Evolutionary conservation across 2,797 vertebrate species (phyloP).

Genomic region (Leptoclinus maculatus): DNA sequence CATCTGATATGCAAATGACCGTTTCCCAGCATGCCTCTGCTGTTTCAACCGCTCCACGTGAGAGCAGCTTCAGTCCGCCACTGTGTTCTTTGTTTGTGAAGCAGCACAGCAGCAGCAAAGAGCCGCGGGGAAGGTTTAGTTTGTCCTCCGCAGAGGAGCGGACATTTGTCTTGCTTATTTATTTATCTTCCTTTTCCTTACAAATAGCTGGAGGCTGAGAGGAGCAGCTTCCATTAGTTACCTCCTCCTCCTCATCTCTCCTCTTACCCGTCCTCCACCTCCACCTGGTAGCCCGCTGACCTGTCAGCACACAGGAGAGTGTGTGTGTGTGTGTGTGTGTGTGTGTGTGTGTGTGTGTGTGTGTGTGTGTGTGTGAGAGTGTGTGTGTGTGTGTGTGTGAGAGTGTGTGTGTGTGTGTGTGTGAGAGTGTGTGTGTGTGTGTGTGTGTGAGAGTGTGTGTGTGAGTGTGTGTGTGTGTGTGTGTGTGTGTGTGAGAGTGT

Average conservation of each 20-base stretch:
- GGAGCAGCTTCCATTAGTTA: constrained; percentile 39
- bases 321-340: constrained; percentile 3
- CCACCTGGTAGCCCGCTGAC: constrained; percentile 43
- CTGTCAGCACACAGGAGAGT: constrained; percentile 24
- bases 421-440: too few species aligned
- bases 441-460: too few species aligned
- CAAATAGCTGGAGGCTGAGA: constrained; percentile 49
- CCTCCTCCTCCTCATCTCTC: constrained; percentile 7
- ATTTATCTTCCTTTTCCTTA: constrained; percentile 20
- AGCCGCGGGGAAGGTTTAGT: constrained; percentile 30
- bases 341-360: background rate
- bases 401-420: too few species aligned
- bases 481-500: too few species aligned
- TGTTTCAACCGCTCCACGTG: too few species aligned
- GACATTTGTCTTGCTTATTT: constrained; percentile 57
- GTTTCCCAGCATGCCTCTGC: too few species aligned
- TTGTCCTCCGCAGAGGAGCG: constrained; percentile 44
- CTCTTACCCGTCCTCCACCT: constrained; percentile 44
- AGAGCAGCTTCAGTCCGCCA: too few species aligned
- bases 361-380: too few species aligned
- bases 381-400: too few species aligned
- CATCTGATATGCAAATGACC: too few species aligned
- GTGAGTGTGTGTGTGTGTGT: too few species aligned
- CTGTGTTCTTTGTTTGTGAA: background rate
- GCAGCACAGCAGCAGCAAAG: constrained; percentile 37